Evolutionary conservation across 2,113 vertebrate genomes (phyloP), one percentile per base, ranked within the genome.

Genomic region (Cebus imitator): DNA sequence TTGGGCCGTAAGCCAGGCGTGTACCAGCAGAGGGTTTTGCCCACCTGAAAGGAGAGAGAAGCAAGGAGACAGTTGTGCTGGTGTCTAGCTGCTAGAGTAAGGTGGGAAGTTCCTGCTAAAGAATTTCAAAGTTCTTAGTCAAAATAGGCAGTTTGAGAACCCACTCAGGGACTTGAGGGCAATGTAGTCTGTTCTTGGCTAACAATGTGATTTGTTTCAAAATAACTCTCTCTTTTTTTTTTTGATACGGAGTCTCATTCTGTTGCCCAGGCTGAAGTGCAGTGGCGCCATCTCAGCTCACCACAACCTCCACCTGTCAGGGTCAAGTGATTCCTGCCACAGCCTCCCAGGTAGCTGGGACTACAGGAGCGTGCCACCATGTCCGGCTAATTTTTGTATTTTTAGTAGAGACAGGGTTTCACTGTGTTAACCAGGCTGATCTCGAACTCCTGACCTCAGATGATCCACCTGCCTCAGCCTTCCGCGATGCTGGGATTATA

Each of bases 371-470:
- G 2, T 13, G 5, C 61, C 61, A 64, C 27, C 11, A 64, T 2
- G 5, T 27, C 27, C 6, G 11, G 27, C 27, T 64, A 64, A 6
- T 32, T 64, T 64, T 64, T 64, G 12, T 30, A 64, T 30, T 64
- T 64, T 64, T 14, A 13, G 61, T 6, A 30, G 61, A 14, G 61
- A 64, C 0, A 1, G 61, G 61, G 27, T 64, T 64, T 64, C 27
- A 0, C 12, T 2, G 0, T 64, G 61, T 32, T 30, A 13, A 12
- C 61, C 27, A 64, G 27, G 61, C 27, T 32, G 61, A 10, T 64
- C 61, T 64, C 0, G 1, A 64, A 64, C 61, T 64, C 61, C 61
- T 64, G 61, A 64, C 27, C 61, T 64, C 61, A 64, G 30, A 30
- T 64, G 27, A 64, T 64, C 61, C 61, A 64, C 27, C 61, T 0